A percentile compares a stretch with the other conserved stretches of the same genome.
These are phyloP conservation scores for Pollenia amentaria DNA, from an alignment of 2,888 invertebrate genomes.

Conservation along the genomic window DNA sequence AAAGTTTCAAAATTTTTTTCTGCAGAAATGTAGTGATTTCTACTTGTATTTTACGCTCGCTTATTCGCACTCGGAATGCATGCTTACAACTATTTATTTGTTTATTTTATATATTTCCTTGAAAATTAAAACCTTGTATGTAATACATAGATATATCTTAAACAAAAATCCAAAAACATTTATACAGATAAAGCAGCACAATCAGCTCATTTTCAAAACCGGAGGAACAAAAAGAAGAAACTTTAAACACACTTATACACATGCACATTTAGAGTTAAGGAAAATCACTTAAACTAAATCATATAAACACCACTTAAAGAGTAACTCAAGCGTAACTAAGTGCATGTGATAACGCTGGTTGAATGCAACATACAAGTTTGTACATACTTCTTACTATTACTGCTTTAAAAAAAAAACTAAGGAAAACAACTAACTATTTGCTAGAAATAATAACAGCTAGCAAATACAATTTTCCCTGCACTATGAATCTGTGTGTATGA, in stretches of 20 bases:
- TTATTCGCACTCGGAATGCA: conserved; percentile 44
- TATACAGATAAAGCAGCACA: conserved; percentile 26
- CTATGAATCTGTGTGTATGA: not conserved
- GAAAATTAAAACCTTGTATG: conserved; percentile 65
- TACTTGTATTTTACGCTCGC: conserved; percentile 41
- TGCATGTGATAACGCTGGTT: conserved; percentile 73
- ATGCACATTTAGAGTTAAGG: not conserved
- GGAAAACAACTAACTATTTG: conserved; percentile 37
- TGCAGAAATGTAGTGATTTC: not conserved
- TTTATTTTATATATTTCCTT: conserved; percentile 64
- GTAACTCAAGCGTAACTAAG: conserved; percentile 72
- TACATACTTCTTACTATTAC: conserved; percentile 21
- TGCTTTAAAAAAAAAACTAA: conserved; percentile 21
- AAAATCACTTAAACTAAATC: conserved; percentile 74
- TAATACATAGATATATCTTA: conserved; percentile 30
- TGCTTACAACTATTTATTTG: conserved; percentile 51
- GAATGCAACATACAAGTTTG: conserved; percentile 37
- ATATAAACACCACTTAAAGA: conserved; percentile 73
- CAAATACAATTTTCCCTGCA: conserved; percentile 32
- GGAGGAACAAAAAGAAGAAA: conserved; percentile 7
- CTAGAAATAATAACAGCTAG: conserved; percentile 27
- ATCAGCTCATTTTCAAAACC: conserved; percentile 32
- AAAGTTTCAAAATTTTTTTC: conserved; percentile 46
- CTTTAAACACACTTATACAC: not conserved
- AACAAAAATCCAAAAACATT: conserved; percentile 25